phyloP scores from a whole-genome alignment of 2,113 vertebrate genomes.

The Silurus meridionalis region DNA sequence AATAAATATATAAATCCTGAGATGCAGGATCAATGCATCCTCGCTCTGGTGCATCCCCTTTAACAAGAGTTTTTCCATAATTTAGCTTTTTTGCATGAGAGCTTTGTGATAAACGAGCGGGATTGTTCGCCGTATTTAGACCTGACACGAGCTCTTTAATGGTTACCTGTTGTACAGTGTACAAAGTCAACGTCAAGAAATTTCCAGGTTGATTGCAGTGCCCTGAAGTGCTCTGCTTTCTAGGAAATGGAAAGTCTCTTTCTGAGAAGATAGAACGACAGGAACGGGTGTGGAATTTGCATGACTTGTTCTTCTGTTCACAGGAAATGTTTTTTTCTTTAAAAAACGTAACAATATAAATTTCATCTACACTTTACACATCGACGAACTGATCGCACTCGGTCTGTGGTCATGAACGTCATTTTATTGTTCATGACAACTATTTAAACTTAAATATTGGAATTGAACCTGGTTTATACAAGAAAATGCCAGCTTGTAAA shows the following conservation, averaged over 20 bases:
- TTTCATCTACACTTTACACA: not conserved
- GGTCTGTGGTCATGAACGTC: not conserved
- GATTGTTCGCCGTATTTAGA: not conserved
- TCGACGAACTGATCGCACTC: not conserved
- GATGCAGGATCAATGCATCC: not conserved
- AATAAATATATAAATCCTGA: not conserved
- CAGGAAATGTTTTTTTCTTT: not conserved
- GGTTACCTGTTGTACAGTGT: not conserved
- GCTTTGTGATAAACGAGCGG: not conserved
- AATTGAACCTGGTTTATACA: not conserved
- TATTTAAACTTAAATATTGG: too few species aligned
- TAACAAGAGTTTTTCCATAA: not conserved
- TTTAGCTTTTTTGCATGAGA: not conserved
- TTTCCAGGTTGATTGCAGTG: constrained; percentile 1
- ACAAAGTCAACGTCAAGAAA: constrained; percentile 16
- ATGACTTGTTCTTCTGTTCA: not conserved
- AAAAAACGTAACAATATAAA: not conserved
- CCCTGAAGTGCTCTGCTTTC: constrained; percentile 45
- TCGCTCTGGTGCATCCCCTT: not conserved
- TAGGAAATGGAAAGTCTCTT: constrained; percentile 28
- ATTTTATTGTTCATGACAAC: not conserved
- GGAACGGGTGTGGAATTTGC: not conserved
- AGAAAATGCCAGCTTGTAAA: not conserved
- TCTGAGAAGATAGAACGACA: not conserved
- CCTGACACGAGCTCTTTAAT: not conserved